phyloP scores from a whole-genome alignment of 2,113 vertebrate genomes.

The Podilymbus podiceps region DNA sequence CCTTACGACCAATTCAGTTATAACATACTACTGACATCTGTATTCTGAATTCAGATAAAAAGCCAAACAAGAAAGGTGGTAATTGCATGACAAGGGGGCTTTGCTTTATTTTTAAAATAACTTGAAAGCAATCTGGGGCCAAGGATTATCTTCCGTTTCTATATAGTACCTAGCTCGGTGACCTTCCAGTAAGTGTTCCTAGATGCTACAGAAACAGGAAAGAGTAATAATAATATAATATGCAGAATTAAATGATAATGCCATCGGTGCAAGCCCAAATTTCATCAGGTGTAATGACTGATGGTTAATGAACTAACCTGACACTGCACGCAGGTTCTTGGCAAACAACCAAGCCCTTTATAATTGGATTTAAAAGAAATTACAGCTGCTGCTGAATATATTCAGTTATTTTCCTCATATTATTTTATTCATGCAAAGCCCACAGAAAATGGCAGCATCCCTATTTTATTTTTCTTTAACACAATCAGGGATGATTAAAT shows the following conservation, averaged over 20 bases:
- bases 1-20: background rate
- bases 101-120: background rate
- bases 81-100: background rate
- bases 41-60: background rate
- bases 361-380: background rate
- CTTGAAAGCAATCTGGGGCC: background rate
- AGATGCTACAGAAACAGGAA: background rate
- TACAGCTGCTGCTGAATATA: background rate
- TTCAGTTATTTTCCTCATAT: background rate
- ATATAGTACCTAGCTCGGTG: background rate
- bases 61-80: background rate
- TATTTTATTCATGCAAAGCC: background rate
- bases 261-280: background rate
- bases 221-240: background rate
- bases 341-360: background rate
- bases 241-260: background rate
- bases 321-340: background rate
- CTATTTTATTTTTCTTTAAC: background rate
- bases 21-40: background rate
- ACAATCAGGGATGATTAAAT: background rate
- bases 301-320: background rate
- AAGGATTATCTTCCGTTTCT: background rate
- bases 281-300: background rate
- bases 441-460: background rate
- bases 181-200: background rate